A percentile compares a stretch with the other conserved stretches of the same genome.
Conservation (phyloP, 2,797 vertebrate genomes). For the Poeciliopsis infans region DNA sequence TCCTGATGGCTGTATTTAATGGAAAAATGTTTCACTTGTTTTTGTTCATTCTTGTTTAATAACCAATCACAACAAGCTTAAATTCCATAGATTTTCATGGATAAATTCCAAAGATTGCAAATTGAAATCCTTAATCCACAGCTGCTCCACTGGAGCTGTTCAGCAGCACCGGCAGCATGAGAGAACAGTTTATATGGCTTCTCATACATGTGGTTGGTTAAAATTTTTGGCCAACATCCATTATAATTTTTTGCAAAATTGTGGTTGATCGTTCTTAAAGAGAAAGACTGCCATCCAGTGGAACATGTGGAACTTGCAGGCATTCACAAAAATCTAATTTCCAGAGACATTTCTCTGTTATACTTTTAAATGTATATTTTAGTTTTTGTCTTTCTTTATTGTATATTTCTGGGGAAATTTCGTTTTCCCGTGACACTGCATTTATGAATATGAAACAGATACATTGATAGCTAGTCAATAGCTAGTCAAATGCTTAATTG, state of each 20-base stretch:
- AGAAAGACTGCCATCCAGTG: conserved; percentile 65
- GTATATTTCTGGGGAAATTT: not conserved
- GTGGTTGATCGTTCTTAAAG: conserved; percentile 19
- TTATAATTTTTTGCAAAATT: not conserved
- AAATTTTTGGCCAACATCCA: not conserved
- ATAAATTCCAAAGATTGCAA: conserved; percentile 43
- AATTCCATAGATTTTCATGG: not conserved
- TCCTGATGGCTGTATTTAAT: no score
- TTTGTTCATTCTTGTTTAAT: no score
- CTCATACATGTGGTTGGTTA: not conserved
- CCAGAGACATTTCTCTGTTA: not conserved
- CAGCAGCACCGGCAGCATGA: conserved; percentile 15
- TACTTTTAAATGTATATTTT: not conserved
- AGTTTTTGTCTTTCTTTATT: not conserved
- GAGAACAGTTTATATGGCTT: conserved; percentile 1
- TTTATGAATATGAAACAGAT: not conserved
- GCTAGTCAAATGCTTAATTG: not conserved
- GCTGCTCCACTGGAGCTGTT: conserved; percentile 54
- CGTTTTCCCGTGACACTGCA: not conserved
- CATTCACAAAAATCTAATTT: not conserved
- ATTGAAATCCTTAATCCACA: conserved; percentile 56
- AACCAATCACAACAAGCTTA: no score
- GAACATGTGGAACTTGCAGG: conserved; percentile 30
- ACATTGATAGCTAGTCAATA: not conserved
- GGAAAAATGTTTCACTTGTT: no score